A percentile compares a stretch with the other conserved stretches of the same genome.
Conservation (phyloP, 2,888 invertebrate genomes). For the Drosophila stalkeri region DNA sequence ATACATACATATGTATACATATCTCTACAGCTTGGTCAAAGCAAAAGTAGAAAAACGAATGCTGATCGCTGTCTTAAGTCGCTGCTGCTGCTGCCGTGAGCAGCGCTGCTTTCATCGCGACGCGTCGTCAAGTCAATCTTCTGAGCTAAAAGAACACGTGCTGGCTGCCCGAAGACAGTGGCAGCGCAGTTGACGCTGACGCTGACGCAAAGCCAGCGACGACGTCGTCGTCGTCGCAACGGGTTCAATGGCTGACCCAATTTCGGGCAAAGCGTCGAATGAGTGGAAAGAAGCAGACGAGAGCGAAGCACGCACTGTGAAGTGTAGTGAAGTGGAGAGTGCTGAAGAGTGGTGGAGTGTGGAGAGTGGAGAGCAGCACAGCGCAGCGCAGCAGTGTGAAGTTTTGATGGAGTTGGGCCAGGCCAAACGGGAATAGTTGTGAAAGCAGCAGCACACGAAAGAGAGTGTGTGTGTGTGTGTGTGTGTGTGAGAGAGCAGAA, state of each 20-base stretch:
- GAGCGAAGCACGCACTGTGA: constrained; percentile 58
- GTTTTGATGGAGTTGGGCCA: constrained; percentile 23
- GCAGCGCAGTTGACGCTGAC: constrained; percentile 21
- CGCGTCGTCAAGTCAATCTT: constrained; percentile 31
- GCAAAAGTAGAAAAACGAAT: constrained; percentile 25
- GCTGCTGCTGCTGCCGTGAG: constrained; percentile 5
- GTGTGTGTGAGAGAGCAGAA: constrained; percentile 32
- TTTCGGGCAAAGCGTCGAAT: constrained; percentile 71
- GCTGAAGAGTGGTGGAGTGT: constrained; percentile 14
- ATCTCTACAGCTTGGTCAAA: constrained; percentile 37
- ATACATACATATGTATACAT: neutral
- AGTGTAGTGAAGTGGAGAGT: constrained; percentile 40
- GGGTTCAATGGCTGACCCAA: constrained; percentile 85
- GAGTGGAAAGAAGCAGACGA: constrained; percentile 59
- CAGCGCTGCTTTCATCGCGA: constrained; percentile 3
- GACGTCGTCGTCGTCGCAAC: constrained; percentile 72
- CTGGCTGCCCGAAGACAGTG: constrained; percentile 30
- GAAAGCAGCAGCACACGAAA: constrained; percentile 59
- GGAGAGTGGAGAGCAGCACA: constrained; percentile 17
- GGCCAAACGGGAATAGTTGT: constrained; percentile 69
- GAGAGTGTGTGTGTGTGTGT: neutral
- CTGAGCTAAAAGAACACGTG: constrained; percentile 55
- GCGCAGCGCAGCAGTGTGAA: constrained; percentile 21
- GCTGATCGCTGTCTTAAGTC: constrained; percentile 46
- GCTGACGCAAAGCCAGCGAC: constrained; percentile 9